A percentile compares a stretch with the other conserved stretches of the same genome.
These are phyloP conservation scores for Lates japonicus DNA, from an alignment of 2,797 vertebrate species.

Conservation along the genomic window DNA sequence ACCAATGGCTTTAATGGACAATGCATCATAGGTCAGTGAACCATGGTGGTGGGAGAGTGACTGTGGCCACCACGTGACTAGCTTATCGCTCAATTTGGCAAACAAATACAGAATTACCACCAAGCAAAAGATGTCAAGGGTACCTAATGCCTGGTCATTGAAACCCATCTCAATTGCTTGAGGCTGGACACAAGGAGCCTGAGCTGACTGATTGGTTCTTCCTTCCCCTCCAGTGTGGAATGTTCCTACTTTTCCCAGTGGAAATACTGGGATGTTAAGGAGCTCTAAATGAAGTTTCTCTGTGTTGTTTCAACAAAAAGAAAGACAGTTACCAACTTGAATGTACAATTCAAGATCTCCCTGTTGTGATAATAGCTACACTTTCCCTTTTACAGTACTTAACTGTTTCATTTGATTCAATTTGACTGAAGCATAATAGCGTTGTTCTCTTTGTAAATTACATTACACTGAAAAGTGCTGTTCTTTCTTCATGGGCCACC, in stretches of 20 bases:
- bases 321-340: constrained; percentile 32
- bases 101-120: constrained; percentile 66
- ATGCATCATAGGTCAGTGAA: constrained; percentile 61
- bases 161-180: constrained; percentile 77
- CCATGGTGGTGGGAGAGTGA: constrained; percentile 44
- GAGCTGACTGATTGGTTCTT: constrained; percentile 62
- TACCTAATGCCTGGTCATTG: constrained; percentile 68
- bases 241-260: constrained; percentile 50
- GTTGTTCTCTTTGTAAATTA: not conserved
- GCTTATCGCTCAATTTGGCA: constrained; percentile 48
- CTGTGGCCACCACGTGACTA: constrained; percentile 55
- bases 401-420: not conserved
- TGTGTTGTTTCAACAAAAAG: constrained; percentile 48
- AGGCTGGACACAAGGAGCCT: constrained; percentile 65
- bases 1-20: constrained; percentile 68
- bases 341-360: constrained; percentile 26
- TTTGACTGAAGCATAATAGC: not conserved
- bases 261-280: constrained; percentile 40
- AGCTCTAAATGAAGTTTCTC: constrained; percentile 47
- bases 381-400: not conserved
- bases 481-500: not conserved
- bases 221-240: constrained; percentile 28
- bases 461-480: not conserved
- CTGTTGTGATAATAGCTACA: constrained; percentile 25
- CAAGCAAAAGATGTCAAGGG: constrained; percentile 63